Conservation (phyloP, 2,113 vertebrate species). For the Alces alces region DNA sequence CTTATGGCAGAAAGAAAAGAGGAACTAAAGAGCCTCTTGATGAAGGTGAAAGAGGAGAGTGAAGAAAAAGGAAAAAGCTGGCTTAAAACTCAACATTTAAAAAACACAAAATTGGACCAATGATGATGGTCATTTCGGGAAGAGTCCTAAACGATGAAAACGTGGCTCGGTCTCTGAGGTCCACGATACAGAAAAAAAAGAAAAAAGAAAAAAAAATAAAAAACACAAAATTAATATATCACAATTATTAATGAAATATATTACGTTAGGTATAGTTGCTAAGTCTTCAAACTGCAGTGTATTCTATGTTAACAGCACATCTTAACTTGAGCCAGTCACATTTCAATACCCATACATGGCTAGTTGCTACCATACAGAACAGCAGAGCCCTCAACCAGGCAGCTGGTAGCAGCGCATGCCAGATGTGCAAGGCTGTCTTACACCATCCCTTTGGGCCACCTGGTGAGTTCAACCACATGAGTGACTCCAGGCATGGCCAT, state of each 20-base stretch:
- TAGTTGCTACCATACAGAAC: accelerated
- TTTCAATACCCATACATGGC: neutral
- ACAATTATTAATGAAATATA: neutral
- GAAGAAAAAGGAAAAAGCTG: neutral
- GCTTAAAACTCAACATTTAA: neutral
- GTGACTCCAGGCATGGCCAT: neutral
- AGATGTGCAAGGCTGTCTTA: neutral
- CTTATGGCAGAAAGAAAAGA: too few species aligned
- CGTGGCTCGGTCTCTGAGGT: too few species aligned
- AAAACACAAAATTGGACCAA: neutral
- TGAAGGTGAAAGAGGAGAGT: neutral
- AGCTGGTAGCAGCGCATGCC: neutral
- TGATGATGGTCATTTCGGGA: too few species aligned
- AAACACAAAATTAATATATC: neutral
- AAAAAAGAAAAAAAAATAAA: too few species aligned
- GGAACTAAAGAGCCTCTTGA: neutral
- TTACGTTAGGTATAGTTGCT: neutral
- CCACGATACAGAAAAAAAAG: too few species aligned
- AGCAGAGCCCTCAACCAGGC: neutral
- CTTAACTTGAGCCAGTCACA: neutral
- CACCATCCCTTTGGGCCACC: neutral
- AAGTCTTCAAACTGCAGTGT: neutral
- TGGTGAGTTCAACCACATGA: neutral
- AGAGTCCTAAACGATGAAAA: too few species aligned
- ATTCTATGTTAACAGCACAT: neutral